Base-by-base conservation (phyloP, 2,113 vertebrate species). In the Danio rerio region DNA sequence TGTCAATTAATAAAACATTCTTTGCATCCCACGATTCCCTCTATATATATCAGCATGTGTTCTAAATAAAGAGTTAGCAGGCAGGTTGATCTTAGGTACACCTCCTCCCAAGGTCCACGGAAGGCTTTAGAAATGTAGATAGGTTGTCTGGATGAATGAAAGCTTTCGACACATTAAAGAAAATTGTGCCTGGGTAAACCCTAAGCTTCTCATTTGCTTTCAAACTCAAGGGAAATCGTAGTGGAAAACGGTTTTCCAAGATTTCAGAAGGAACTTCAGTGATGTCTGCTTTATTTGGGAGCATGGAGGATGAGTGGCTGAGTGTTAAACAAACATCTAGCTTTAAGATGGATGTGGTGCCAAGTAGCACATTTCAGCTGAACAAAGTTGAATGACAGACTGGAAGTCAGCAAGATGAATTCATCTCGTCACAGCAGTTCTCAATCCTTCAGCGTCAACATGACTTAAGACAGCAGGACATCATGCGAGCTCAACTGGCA, bases 1-100 rank as follows among this genome's bases (percentile, higher is more conserved):
- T 43, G 53, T 63, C 4, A 16, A 89, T 92, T 89, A 92, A 93
- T 93, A 90, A 92, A 92, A 92, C 87, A 94, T 91, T 70, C 69
- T 83, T 62, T 84, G 68, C 83, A 66, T 78, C 0, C 73, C 66
- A 74, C 21, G 31, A 74, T 83, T 83, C 69, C 62, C 40, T 78
- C 49, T 56, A 18, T 2, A 6, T 10, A 53, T 78, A 75, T 56
- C 86, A 84, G 85, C 59, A 0, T 86, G 53, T 15, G 81, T 81
- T 88, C 85, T 85, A 79, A 76, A 78, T n/a, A 81, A 56, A 81
- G 81, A 86, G 50, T 50, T 84, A 77, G 45, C 81, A 78, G 8
- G 49, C 71, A 71, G 70, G 80, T 87, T 82, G 89, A 87, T 85
- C 72, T 84, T 81, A 83, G 90, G 73, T 78, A 73, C 59, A 81